These are phyloP conservation scores for Agonopterix subpropinquella DNA, from an alignment of 2,888 invertebrate species.

Conservation along the genomic window DNA sequence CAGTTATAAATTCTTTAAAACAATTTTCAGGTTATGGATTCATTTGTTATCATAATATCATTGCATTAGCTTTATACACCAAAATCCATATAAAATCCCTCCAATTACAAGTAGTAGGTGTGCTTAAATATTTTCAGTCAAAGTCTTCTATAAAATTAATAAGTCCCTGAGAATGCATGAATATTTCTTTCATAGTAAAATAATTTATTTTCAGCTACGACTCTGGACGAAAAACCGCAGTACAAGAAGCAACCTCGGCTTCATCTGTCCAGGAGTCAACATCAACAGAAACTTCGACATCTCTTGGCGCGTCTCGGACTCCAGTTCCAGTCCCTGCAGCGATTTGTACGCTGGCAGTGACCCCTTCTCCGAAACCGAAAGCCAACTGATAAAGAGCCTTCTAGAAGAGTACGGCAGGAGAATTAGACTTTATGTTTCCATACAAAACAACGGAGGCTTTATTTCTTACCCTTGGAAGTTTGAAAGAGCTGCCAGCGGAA, in stretches of 20 bases:
- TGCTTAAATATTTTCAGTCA: no score
- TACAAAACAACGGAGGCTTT: conserved; percentile 85
- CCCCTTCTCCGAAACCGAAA: conserved; percentile 82
- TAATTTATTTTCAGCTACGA: conserved; percentile 59
- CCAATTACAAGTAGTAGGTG: no score
- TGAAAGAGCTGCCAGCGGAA: conserved; percentile 58
- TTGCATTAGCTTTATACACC: no score
- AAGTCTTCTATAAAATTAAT: no score
- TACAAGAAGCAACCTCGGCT: conserved; percentile 37
- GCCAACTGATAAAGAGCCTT: conserved; percentile 70
- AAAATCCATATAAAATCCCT: no score
- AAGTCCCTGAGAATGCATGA: no score
- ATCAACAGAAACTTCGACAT: conserved; percentile 85
- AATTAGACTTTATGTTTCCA: conserved; percentile 79
- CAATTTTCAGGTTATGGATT: no score
- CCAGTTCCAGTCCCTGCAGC: conserved; percentile 76
- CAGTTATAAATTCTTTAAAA: no score
- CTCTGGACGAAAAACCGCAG: conserved; percentile 82
- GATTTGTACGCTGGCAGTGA: conserved; percentile 77
- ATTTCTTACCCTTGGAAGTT: conserved; percentile 83
- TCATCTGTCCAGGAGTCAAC: conserved; percentile 80
- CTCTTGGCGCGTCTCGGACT: conserved; percentile 79
- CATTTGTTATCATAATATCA: no score
- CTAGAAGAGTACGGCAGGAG: conserved; percentile 61
- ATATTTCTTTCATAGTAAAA: background rate